phyloP scores from a whole-genome alignment of 2,113 vertebrate genomes.

The Ptilorrhoa leucosticta region DNA sequence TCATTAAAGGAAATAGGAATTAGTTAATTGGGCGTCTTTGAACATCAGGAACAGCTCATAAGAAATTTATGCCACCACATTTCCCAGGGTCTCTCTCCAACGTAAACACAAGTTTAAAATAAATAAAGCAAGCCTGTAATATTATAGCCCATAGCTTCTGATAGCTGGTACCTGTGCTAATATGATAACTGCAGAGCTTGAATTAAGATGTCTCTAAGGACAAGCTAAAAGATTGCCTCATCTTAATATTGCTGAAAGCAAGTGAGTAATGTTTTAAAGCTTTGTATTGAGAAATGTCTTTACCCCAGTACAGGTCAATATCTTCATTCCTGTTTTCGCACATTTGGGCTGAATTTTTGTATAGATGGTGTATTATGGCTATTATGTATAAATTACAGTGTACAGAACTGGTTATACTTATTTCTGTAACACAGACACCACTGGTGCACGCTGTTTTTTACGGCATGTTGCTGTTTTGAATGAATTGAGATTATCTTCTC shows the following conservation, averaged over 20 bases:
- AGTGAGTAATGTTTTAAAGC: slow-evolving; percentile 22
- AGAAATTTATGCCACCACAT: not conserved
- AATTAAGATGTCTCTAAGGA: slow-evolving; percentile 26
- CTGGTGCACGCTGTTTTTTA: not conserved
- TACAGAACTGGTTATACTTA: slow-evolving; percentile 39
- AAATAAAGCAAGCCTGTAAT: slow-evolving; percentile 1
- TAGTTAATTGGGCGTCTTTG: not conserved
- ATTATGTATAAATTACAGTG: slow-evolving; percentile 2
- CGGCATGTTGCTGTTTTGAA: not conserved
- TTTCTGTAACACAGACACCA: slow-evolving; percentile 29
- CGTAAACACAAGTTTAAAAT: not conserved
- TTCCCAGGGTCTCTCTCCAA: not conserved
- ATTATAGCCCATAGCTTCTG: not conserved
- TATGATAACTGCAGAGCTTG: not conserved
- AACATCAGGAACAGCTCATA: not conserved
- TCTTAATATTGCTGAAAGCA: slow-evolving; percentile 39
- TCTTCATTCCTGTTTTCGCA: slow-evolving; percentile 4
- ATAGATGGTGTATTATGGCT: not conserved
- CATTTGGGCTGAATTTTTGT: slow-evolving; percentile 7
- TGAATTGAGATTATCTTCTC: slow-evolving; percentile 31
- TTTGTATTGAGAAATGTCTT: slow-evolving; percentile 29
- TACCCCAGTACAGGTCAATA: not conserved
- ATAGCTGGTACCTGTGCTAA: not conserved
- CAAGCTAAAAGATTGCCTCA: slow-evolving; percentile 29
- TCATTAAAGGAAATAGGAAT: not conserved